Conservation (phyloP, 2,888 invertebrate species). For the Cataglyphis altisquamis region DNA sequence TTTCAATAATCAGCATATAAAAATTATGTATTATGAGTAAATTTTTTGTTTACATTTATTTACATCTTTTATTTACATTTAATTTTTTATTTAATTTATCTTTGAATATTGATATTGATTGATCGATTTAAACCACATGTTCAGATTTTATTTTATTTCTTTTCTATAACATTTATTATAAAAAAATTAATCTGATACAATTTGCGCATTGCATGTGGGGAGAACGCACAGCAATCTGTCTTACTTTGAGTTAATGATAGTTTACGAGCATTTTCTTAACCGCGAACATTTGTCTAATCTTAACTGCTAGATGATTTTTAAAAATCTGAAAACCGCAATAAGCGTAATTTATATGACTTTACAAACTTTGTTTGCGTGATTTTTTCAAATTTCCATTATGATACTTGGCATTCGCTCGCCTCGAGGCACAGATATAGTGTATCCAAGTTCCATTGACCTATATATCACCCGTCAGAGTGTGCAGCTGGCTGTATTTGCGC, state of each 20-base stretch:
- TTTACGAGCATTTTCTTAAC: constrained; percentile 7
- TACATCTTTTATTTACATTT: background rate
- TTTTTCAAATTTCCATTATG: constrained; percentile 3
- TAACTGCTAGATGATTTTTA: constrained; percentile 12
- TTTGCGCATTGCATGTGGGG: background rate
- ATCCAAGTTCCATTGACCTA: constrained; percentile 25
- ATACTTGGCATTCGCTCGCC: background rate
- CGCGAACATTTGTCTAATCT: constrained; percentile 5
- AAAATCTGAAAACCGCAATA: constrained; percentile 5
- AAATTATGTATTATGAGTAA: background rate
- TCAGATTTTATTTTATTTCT: background rate
- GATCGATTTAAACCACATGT: background rate
- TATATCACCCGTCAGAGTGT: constrained; percentile 10
- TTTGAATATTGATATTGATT: background rate
- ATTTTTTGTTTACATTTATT: background rate
- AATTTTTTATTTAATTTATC: too few species aligned
- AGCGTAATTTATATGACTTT: constrained; percentile 15
- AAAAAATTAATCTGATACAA: background rate
- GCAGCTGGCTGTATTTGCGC: background rate
- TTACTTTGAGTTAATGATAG: constrained; percentile 10
- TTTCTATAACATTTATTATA: background rate
- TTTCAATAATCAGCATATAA: background rate
- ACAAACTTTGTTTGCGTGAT: constrained; percentile 14
- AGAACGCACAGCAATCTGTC: background rate
- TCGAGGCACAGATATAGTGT: background rate